Evolutionary conservation across 2,113 vertebrate species (phyloP).

Genomic region (Axis porcinus): DNA sequence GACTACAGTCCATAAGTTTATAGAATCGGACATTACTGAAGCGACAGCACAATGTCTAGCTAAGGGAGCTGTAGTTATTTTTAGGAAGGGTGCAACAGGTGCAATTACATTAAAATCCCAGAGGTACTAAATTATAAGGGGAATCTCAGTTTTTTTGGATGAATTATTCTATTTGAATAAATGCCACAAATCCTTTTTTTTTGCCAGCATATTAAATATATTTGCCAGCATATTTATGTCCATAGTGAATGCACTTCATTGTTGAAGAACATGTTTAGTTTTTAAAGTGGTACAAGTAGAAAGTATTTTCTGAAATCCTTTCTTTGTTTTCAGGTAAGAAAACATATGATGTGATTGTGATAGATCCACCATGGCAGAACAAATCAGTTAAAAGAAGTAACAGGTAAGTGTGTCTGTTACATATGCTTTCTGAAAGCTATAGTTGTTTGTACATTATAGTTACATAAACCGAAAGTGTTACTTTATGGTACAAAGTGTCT

Average conservation of each 20-base stretch:
- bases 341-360: constrained; percentile 89
- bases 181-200: not conserved
- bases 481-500: not conserved
- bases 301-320: not conserved
- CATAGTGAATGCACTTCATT: not conserved
- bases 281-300: not conserved
- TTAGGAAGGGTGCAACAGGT: not conserved
- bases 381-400: constrained; percentile 97
- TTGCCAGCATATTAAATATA: not conserved
- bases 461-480: not conserved
- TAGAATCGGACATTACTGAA: not conserved
- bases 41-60: not conserved
- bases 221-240: not conserved
- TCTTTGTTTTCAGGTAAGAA: constrained; percentile 81
- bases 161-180: constrained; percentile 26
- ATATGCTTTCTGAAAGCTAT: not conserved
- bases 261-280: constrained; percentile 20
- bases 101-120: not conserved
- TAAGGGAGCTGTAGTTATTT: not conserved
- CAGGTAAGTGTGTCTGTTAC: constrained; percentile 78
- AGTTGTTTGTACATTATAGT: not conserved
- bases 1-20: not conserved
- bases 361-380: constrained; percentile 98
- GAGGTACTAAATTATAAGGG: not conserved
- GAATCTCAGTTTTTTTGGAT: not conserved